Conservation (phyloP, 2,797 vertebrate genomes). For the Psittacula echo region DNA sequence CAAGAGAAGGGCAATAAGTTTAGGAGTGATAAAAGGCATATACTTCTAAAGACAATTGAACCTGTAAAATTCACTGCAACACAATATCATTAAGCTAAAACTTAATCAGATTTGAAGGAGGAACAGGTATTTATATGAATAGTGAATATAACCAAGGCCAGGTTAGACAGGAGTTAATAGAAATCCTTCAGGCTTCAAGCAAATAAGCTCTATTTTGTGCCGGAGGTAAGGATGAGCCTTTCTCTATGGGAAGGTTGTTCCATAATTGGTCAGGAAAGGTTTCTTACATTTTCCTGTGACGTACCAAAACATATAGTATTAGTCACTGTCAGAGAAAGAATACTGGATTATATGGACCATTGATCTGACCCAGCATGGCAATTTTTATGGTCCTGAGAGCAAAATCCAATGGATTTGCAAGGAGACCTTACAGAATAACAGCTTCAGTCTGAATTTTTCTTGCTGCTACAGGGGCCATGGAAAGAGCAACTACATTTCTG, state of each 20-base stretch:
- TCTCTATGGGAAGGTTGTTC: background rate
- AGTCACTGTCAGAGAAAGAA: constrained; percentile 58
- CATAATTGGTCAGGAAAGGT: constrained; percentile 57
- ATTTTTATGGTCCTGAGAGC: constrained; percentile 55
- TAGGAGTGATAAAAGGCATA: constrained; percentile 4
- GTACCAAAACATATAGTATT: constrained; percentile 57
- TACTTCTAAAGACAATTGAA: background rate
- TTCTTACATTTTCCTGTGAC: constrained; percentile 33
- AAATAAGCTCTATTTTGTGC: constrained; percentile 9
- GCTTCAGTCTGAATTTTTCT: constrained; percentile 28
- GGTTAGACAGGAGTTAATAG: background rate
- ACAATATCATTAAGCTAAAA: background rate
- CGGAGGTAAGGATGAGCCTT: constrained; percentile 1
- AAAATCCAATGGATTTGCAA: constrained; percentile 63
- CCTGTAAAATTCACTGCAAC: constrained; percentile 2
- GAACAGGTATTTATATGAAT: background rate
- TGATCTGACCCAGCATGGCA: constrained; percentile 56
- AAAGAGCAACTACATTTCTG: constrained; percentile 5
- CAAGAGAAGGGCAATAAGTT: constrained; percentile 8
- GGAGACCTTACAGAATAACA: constrained; percentile 23
- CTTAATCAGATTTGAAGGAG: background rate
- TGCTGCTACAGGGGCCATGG: background rate
- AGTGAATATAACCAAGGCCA: background rate
- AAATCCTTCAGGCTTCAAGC: background rate
- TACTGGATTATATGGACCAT: constrained; percentile 62